Conservation (phyloP, 2,888 invertebrate genomes). For the Opisthograptis luteolata region DNA sequence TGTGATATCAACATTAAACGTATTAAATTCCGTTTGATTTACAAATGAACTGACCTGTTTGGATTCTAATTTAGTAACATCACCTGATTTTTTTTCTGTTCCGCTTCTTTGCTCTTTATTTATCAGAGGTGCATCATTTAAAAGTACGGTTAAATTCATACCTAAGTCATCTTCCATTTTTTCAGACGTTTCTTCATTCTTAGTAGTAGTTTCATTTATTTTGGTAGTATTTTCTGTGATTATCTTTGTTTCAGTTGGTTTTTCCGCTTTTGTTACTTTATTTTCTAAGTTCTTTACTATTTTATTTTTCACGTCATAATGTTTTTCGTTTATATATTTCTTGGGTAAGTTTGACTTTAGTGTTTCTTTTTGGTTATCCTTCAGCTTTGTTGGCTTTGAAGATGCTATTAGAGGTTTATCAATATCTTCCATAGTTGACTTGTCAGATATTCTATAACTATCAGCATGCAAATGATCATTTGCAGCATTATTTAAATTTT, state of each 20-base stretch:
- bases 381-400: slow-evolving; percentile 36
- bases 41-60: slow-evolving; percentile 33
- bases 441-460: not conserved
- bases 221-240: slow-evolving; percentile 32
- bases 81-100: too few species aligned
- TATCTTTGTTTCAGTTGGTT: slow-evolving; percentile 38
- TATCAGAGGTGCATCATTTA: slow-evolving; percentile 55
- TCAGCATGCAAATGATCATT: slow-evolving; percentile 21
- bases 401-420: slow-evolving; percentile 42
- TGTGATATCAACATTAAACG: slow-evolving; percentile 11
- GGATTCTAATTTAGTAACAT: slow-evolving; percentile 49
- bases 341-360: slow-evolving; percentile 60
- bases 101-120: slow-evolving; percentile 43
- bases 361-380: slow-evolving; percentile 55
- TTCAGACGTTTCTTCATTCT: slow-evolving; percentile 34
- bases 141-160: slow-evolving; percentile 68
- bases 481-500: slow-evolving; percentile 37
- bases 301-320: slow-evolving; percentile 57
- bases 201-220: slow-evolving; percentile 34
- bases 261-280: slow-evolving; percentile 43
- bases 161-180: slow-evolving; percentile 53
- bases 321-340: slow-evolving; percentile 64
- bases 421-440: slow-evolving; percentile 4
- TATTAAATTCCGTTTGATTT: not conserved
- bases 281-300: slow-evolving; percentile 42